phyloP scores from a whole-genome alignment of 2,888 invertebrate genomes.

The Caenorhabditis parvicauda region DNA sequence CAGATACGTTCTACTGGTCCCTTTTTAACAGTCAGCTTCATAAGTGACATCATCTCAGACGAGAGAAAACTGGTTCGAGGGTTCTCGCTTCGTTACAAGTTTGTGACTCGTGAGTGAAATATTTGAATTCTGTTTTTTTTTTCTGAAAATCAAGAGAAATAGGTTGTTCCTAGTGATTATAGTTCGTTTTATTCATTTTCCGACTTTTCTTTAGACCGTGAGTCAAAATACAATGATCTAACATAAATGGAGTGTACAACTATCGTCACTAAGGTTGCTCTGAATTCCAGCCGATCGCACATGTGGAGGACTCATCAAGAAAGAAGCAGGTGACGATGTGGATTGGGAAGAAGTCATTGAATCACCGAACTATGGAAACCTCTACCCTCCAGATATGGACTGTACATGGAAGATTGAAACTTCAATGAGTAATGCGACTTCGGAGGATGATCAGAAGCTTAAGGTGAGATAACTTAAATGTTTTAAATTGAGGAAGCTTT shows the following conservation, averaged over 20 bases:
- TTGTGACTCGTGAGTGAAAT: constrained; percentile 31
- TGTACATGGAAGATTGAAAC: constrained; percentile 64
- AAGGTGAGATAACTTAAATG: too few species aligned
- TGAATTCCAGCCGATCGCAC: constrained; percentile 24
- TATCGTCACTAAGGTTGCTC: too few species aligned
- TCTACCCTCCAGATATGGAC: constrained; percentile 64
- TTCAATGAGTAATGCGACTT: constrained; percentile 9
- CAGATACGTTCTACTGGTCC: constrained; percentile 31
- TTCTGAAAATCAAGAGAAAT: too few species aligned
- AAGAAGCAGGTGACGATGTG: constrained; percentile 18
- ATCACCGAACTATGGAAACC: constrained; percentile 49
- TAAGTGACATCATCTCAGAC: constrained; percentile 20
- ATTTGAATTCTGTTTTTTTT: constrained; percentile 4
- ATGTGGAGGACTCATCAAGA: constrained; percentile 34
- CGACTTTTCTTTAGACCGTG: neutral
- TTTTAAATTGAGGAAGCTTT: neutral
- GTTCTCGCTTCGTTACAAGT: constrained; percentile 43
- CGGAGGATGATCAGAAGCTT: constrained; percentile 15
- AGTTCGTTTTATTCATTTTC: too few species aligned
- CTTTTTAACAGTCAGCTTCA: constrained; percentile 26
- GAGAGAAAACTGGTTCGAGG: constrained; percentile 21
- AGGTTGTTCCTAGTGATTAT: too few species aligned
- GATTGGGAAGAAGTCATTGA: constrained; percentile 41
- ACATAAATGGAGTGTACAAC: too few species aligned
- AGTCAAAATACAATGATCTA: too few species aligned